phyloP scores from a whole-genome alignment of 2,113 vertebrate genomes.

The Cavia aperea region DNA sequence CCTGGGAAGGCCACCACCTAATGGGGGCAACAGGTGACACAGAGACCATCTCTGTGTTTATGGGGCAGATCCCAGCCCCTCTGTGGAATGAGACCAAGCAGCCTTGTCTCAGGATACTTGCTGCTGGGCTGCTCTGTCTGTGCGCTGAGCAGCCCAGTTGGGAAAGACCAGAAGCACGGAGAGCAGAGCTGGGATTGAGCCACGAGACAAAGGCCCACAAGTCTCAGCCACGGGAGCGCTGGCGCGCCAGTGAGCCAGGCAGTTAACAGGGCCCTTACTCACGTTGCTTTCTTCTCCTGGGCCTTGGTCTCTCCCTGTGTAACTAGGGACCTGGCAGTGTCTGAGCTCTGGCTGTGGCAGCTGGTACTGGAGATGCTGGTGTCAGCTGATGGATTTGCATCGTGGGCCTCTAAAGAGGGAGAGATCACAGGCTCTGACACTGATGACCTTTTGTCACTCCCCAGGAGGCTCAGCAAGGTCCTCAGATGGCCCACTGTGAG shows the following conservation, averaged over 20 bases:
- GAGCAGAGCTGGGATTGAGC: too few relatives aligned
- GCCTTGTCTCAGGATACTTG: not conserved
- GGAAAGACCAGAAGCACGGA: not conserved
- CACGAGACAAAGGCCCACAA: not conserved
- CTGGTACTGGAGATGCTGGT: not conserved
- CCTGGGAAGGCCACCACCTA: not conserved
- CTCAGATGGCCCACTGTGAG: not conserved
- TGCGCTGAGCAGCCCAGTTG: not conserved
- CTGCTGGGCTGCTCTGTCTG: not conserved
- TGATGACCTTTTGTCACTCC: not conserved
- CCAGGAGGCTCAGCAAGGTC: not conserved
- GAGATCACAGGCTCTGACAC: not conserved
- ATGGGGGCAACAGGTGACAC: not conserved
- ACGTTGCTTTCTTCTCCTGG: not conserved
- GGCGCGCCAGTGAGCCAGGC: not conserved
- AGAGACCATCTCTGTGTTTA: too few relatives aligned
- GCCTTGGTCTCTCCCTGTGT: rapidly evolving
- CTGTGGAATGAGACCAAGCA: not conserved
- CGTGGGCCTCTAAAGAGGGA: not conserved
- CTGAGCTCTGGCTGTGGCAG: not conserved
- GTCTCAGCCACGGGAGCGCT: not conserved
- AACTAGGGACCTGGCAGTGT: not conserved
- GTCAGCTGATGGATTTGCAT: not conserved
- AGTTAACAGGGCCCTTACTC: not conserved
- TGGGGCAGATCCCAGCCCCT: not conserved